Percentiles rank a stretch among this genome's conserved stretches.
These are phyloP conservation scores for Catalaphyllia jardinei DNA, from an alignment of 64 coral and sea anemone species.

Conservation along the genomic window DNA sequence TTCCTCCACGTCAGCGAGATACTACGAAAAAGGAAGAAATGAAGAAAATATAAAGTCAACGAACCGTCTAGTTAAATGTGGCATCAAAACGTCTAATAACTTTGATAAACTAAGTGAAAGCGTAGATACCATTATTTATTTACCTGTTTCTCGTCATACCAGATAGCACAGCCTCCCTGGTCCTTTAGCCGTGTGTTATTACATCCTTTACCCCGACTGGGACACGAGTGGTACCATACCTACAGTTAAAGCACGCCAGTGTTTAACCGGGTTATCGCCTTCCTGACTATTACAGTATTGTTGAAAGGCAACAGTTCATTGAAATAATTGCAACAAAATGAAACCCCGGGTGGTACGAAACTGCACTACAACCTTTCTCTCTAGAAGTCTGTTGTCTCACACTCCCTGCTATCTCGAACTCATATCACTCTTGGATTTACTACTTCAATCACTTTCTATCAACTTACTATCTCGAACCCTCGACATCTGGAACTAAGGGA, in stretches of 20 bases:
- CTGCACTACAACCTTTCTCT: no score
- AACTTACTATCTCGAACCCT: no score
- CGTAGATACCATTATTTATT: not conserved
- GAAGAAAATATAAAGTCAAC: not conserved
- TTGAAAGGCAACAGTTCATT: not conserved
- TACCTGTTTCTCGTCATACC: constrained; percentile 98
- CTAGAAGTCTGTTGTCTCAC: no score
- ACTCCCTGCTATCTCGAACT: no score
- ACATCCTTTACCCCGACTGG: constrained; percentile 88
- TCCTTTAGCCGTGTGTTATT: constrained; percentile 79
- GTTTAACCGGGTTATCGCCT: not conserved
- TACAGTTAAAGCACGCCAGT: not conserved
- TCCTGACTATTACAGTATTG: not conserved
- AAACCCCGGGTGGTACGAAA: no score
- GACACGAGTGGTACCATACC: constrained; percentile 98
- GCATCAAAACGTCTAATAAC: not conserved
- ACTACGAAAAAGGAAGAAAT: constrained; percentile 46
- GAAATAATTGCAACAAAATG: no score
- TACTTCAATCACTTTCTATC: no score
- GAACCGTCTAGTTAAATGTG: not conserved
- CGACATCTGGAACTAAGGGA: no score
- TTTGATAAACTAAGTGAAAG: not conserved
- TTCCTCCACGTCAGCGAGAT: constrained; percentile 79
- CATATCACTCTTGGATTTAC: no score
- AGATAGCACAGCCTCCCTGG: constrained; percentile 93